phyloP scores from a whole-genome alignment of 2,797 vertebrate species.

The Numenius phaeopus region DNA sequence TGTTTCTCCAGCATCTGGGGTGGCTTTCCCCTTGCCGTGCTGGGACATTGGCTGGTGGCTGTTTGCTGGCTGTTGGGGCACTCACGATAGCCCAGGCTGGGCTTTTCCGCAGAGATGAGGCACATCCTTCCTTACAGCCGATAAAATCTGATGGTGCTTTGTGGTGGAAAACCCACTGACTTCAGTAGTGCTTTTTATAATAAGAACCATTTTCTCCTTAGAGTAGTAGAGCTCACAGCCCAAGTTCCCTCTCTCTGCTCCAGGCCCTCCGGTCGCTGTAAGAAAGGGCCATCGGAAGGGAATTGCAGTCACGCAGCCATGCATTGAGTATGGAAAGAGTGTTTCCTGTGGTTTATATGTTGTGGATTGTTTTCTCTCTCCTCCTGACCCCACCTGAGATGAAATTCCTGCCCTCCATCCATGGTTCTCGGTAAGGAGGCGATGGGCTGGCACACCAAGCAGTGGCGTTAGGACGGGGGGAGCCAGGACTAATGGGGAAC shows the following conservation, averaged over 20 bases:
- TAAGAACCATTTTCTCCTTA: not conserved
- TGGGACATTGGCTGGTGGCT: not conserved
- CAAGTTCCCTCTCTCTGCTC: not conserved
- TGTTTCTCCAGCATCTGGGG: not conserved
- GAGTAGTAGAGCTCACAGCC: not conserved
- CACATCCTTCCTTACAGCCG: not conserved
- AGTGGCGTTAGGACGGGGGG: not conserved
- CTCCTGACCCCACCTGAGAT: constrained; percentile 38
- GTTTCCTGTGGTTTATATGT: not conserved
- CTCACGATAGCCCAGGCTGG: not conserved
- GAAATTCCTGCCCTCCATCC: constrained; percentile 27
- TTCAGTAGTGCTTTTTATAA: not conserved
- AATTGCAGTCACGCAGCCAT: constrained; percentile 13
- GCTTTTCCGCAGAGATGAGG: not conserved
- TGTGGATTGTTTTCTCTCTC: constrained; percentile 57
- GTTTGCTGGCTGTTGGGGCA: not conserved
- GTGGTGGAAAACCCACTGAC: not conserved
- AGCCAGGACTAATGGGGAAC: constrained; percentile 28
- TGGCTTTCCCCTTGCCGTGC: not conserved
- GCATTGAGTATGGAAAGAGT: not conserved
- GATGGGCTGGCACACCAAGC: constrained; percentile 56
- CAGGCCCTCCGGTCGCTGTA: accelerated
- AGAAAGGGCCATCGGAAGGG: not conserved
- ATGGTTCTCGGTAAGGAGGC: not conserved
- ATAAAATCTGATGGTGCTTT: not conserved